Conservation (phyloP, 2,888 invertebrate genomes). For the Galeopsomyia nigrocyanea region DNA sequence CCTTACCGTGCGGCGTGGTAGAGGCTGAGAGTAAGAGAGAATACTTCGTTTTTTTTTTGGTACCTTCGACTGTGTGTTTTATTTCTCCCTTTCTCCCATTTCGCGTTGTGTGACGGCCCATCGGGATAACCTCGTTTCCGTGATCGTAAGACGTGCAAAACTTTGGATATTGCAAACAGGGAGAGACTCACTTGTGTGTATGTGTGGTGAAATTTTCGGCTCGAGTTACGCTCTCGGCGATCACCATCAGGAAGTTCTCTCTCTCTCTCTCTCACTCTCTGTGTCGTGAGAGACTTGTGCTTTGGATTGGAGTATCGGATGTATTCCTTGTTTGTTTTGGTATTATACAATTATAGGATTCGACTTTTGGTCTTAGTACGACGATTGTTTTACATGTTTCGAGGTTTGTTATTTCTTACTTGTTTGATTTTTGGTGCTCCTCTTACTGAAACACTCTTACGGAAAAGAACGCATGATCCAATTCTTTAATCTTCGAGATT, state of each 20-base stretch:
- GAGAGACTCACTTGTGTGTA: too few species aligned
- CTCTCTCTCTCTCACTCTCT: too few species aligned
- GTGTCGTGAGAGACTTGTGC: neutral
- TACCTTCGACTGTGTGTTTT: neutral
- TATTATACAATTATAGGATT: too few species aligned
- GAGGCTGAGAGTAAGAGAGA: neutral
- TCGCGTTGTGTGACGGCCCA: constrained; percentile 49
- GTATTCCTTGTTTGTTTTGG: neutral
- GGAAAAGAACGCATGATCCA: too few species aligned
- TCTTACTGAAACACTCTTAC: too few species aligned
- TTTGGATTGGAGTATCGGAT: constrained; percentile 24
- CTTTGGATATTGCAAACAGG: constrained; percentile 34
- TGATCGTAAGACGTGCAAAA: constrained; percentile 43
- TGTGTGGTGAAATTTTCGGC: constrained; percentile 56
- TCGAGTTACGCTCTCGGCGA: constrained; percentile 55
- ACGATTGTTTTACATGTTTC: too few species aligned
- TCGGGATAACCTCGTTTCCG: constrained; percentile 58
- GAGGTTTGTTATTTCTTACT: too few species aligned
- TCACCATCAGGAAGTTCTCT: constrained; percentile 8
- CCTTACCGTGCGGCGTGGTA: neutral
- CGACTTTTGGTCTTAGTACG: too few species aligned
- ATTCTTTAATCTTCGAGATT: too few species aligned
- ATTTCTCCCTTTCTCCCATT: constrained; percentile 21
- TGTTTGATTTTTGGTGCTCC: too few species aligned
- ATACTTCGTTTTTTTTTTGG: constrained; percentile 8